phyloP scores from a whole-genome alignment of 2,888 invertebrate species.

The Neria commutata region DNA sequence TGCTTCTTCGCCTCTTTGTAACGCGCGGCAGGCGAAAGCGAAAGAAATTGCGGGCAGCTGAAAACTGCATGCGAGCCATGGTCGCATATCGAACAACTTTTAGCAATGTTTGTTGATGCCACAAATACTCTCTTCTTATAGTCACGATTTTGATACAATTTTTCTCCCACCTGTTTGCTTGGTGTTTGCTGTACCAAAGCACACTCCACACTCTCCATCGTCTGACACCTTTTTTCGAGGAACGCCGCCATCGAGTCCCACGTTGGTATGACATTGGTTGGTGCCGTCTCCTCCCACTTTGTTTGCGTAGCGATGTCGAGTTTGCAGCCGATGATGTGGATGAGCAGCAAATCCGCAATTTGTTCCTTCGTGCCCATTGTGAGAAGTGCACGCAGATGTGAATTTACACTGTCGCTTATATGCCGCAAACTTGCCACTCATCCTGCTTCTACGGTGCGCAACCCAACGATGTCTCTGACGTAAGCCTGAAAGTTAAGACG shows the following conservation, averaged over 20 bases:
- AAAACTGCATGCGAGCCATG: conserved; percentile 7
- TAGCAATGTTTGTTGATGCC: conserved; percentile 9
- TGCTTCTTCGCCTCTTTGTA: conserved; percentile 18
- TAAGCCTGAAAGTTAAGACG: conserved; percentile 24
- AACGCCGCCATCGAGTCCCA: conserved; percentile 20
- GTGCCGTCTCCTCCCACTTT: conserved; percentile 23
- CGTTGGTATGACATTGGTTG: conserved; percentile 13
- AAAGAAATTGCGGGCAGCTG: conserved; percentile 11
- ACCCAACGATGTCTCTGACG: conserved; percentile 20
- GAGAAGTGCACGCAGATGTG: conserved; percentile 24
- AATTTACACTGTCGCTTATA: conserved; percentile 18
- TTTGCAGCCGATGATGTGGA: conserved; percentile 15
- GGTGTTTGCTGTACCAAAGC: conserved; percentile 9
- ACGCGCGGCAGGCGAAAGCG: not conserved
- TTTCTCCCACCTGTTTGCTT: conserved; percentile 21
- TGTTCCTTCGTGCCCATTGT: conserved; percentile 23
- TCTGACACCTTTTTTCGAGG: conserved; percentile 19
- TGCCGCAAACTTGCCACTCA: conserved; percentile 20
- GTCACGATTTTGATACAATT: conserved; percentile 1
- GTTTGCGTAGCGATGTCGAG: conserved; percentile 15
- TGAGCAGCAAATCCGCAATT: conserved; percentile 22
- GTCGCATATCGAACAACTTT: conserved; percentile 18
- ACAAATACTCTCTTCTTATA: conserved; percentile 9
- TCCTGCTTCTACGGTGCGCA: conserved; percentile 15
- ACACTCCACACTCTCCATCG: conserved; percentile 16